These are phyloP conservation scores for Anhinga anhinga DNA, from an alignment of 2,113 vertebrate species.

Conservation along the genomic window DNA sequence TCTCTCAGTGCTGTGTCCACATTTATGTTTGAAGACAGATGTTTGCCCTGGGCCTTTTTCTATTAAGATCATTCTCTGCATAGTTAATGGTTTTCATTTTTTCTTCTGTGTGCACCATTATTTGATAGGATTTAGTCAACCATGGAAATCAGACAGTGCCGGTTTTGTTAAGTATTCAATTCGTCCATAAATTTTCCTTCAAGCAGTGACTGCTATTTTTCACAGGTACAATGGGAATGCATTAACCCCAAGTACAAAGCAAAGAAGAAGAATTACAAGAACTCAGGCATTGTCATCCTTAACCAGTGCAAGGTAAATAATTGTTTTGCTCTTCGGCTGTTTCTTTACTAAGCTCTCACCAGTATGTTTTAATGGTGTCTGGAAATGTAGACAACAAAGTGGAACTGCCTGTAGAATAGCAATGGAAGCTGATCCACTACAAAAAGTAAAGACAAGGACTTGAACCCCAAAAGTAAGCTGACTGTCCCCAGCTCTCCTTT, in stretches of 20 bases:
- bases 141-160: neutral
- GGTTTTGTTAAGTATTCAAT: neutral
- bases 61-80: neutral
- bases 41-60: neutral
- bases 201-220: neutral
- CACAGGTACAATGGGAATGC: conserved; percentile 96
- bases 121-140: neutral
- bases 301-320: conserved; percentile 92
- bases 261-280: conserved; percentile 98
- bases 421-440: neutral
- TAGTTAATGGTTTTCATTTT: neutral
- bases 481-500: neutral
- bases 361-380: neutral
- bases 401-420: neutral
- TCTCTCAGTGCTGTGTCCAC: neutral
- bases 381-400: neutral
- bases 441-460: neutral
- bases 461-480: neutral
- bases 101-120: neutral
- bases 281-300: conserved; percentile 95
- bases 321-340: neutral
- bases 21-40: neutral
- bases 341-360: neutral
- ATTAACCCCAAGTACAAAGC: conserved; percentile 95
- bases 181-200: neutral